phyloP scores from a whole-genome alignment of 2,113 vertebrate species.

The Gadus macrocephalus region DNA sequence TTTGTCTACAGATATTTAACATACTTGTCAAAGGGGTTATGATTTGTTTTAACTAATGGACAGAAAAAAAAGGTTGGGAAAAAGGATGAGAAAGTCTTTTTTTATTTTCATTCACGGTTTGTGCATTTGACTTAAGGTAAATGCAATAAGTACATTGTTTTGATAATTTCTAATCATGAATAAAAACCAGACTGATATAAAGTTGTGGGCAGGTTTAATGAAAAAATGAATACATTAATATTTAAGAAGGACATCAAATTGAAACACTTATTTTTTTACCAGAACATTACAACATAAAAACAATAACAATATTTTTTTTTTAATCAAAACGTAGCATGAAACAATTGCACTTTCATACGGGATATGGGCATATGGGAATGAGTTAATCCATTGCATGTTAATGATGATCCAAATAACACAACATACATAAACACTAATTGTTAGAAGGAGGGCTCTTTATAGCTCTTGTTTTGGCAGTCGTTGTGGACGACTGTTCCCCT shows the following conservation, averaged over 20 bases:
- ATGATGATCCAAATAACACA: background rate
- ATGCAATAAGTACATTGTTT: background rate
- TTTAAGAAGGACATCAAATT: conserved; percentile 6
- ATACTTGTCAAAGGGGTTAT: no score
- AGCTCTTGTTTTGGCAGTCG: conserved; percentile 6
- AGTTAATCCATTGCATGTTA: background rate
- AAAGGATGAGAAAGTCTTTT: no score
- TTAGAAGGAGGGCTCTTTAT: background rate
- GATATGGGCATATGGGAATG: no score
- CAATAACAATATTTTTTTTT: background rate
- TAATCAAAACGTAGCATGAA: conserved; percentile 11
- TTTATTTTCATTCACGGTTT: no score
- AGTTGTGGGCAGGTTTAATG: background rate
- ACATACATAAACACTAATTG: background rate
- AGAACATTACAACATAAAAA: conserved; percentile 21
- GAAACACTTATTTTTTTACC: conserved; percentile 26
- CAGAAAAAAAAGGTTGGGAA: no score
- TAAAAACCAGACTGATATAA: background rate
- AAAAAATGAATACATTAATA: background rate
- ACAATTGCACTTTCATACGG: conserved; percentile 18
- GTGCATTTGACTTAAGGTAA: conserved; percentile 1
- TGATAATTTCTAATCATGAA: background rate
- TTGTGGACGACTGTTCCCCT: conserved; percentile 56
- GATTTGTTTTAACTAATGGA: no score
- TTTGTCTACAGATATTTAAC: no score